These are phyloP conservation scores for Cheilosia urbana DNA, from an alignment of 2,888 invertebrate species.

Conservation along the genomic window DNA sequence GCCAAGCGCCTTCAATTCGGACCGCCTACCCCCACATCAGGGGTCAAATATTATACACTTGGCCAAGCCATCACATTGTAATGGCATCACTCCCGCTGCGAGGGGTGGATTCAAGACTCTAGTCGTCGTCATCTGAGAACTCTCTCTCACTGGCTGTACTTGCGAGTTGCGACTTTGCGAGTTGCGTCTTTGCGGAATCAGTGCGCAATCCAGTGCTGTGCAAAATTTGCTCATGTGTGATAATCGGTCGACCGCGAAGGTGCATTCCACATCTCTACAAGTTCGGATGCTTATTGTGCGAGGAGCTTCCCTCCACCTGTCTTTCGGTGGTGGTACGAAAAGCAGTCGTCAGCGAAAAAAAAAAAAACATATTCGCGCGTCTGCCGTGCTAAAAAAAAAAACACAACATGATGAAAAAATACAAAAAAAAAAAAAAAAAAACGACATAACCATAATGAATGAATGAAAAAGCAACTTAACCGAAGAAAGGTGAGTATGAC, in stretches of 20 bases:
- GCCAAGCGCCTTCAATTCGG: conserved; percentile 21
- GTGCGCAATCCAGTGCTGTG: conserved; percentile 56
- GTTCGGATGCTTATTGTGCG: conserved; percentile 41
- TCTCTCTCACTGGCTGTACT: conserved; percentile 30
- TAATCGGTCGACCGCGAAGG: conserved; percentile 72
- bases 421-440: conserved; percentile 23
- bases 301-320: conserved; percentile 5
- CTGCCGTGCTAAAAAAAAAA: conserved; percentile 41
- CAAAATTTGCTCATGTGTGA: conserved; percentile 63
- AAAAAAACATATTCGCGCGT: conserved; percentile 55
- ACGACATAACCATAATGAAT: conserved; percentile 57
- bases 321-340: background rate
- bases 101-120: background rate
- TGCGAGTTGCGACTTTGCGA: conserved; percentile 53
- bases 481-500: conserved; percentile 69
- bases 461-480: conserved; percentile 66
- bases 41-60: conserved; percentile 6
- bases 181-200: conserved; percentile 64
- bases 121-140: conserved; percentile 38
- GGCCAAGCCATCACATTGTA: conserved; percentile 9
- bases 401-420: conserved; percentile 14
- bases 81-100: background rate
- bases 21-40: conserved; percentile 15
- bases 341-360: conserved; percentile 17
- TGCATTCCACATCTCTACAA: conserved; percentile 61